Conservation (phyloP, 2,113 vertebrate species). For the Scalopus aquaticus region DNA sequence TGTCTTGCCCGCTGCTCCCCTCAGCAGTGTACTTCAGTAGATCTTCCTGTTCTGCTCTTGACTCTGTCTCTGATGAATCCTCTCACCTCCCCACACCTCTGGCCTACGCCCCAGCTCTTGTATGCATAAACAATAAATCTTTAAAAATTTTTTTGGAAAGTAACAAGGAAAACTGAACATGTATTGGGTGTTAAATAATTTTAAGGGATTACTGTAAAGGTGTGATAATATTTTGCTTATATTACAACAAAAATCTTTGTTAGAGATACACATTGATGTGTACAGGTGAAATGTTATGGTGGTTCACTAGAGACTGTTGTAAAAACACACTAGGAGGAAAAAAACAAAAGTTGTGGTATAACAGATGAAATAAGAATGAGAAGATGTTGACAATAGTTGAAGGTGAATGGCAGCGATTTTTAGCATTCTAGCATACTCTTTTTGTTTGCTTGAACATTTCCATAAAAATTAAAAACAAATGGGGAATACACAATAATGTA, state of each 20-base stretch:
- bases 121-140: no score
- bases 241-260: not conserved
- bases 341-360: not conserved
- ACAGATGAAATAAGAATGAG: not conserved
- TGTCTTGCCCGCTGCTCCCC: no score
- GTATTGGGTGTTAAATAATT: conserved; percentile 5
- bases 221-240: not conserved
- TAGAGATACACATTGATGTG: not conserved
- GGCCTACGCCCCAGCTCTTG: no score
- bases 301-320: conserved; percentile 14
- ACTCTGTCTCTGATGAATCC: no score
- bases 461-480: not conserved
- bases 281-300: not conserved
- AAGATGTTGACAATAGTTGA: not conserved
- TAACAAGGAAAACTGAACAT: conserved; percentile 11
- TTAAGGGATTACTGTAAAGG: conserved; percentile 35
- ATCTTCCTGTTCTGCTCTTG: no score
- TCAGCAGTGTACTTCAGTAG: no score
- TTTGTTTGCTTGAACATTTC: conserved; percentile 35
- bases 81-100: no score
- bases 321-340: not conserved
- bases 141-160: conserved; percentile 19
- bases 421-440: not conserved
- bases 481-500: no score
- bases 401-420: not conserved